These are phyloP conservation scores for Noctua janthina DNA, from an alignment of 2,888 invertebrate genomes.

Conservation along the genomic window DNA sequence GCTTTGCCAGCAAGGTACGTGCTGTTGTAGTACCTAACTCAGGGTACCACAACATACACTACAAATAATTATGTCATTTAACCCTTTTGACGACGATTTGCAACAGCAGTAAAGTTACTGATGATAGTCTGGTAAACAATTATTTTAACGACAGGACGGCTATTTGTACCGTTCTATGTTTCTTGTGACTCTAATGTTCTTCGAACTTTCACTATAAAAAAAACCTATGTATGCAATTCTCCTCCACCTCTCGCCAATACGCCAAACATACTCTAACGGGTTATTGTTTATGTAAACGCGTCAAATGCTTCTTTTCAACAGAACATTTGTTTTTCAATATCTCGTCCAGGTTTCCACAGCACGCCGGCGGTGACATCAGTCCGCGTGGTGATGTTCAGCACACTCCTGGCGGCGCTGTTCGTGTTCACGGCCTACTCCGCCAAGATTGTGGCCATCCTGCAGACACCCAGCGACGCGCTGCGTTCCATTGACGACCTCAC, in stretches of 20 bases:
- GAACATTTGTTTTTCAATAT: background rate
- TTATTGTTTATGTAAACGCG: background rate
- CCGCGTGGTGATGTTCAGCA: conserved; percentile 89
- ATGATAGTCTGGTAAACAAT: background rate
- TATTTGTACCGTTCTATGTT: background rate
- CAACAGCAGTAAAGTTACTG: background rate
- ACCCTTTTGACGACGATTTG: background rate
- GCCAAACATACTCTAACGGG: background rate
- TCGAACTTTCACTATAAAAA: background rate
- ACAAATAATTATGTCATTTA: background rate
- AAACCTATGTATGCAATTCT: background rate
- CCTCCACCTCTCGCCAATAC: background rate
- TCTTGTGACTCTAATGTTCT: background rate
- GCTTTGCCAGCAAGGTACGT: conserved; percentile 91
- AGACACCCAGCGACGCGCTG: conserved; percentile 91
- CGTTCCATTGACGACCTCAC: conserved; percentile 89
- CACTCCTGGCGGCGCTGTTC: conserved; percentile 90
- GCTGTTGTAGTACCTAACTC: background rate
- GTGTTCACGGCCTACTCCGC: conserved; percentile 92
- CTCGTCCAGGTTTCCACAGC: conserved; percentile 84
- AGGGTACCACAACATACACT: background rate
- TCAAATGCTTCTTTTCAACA: background rate
- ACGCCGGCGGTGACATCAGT: conserved; percentile 86
- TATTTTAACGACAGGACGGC: background rate
- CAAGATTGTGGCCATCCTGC: conserved; percentile 91